Base-by-base conservation (phyloP, 2,888 invertebrate genomes). In the Phyto melanocephala region DNA sequence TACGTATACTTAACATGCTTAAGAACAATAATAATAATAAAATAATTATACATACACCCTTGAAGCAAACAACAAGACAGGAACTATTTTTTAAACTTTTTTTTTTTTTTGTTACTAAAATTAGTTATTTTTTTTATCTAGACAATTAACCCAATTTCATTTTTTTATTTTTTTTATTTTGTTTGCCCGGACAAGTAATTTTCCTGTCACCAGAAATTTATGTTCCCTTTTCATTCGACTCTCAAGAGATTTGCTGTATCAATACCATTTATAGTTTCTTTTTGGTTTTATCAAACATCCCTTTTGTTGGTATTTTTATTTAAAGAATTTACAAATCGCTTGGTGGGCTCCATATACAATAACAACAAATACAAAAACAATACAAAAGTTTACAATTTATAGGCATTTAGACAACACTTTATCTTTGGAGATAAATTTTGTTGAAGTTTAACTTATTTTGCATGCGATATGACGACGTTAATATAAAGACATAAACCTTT, bases 381-480 rank as follows among this genome's bases (percentile, higher is more conserved):
- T 40, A 62, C 52, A 54, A 63, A 22, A 42, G 28, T 20, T 56
- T 47, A 15, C 54, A 74, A 65, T 20, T 50, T 28, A 10, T 65
- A 65, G 35, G 45, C 54, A 56, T 65, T 47, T 45, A 63, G 56
- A 37, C 56, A 33, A 45, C 35, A 54, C 45, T 22, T 8, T 22
- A 74, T 74, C 54, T 35, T 54, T 42, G 20, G 15, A 15, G 45
- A 75, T 75, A 75, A 75, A 75, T 65, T 56, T 17, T 65, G 2
- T 65, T 65, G n/a, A n/a, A n/a, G n/a, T n/a, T n/a, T n/a, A n/a
- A n/a, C n/a, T n/a, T n/a, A n/a, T n/a, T n/a, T n/a, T n/a, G n/a
- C n/a, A n/a, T n/a, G n/a, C n/a, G n/a, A n/a, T n/a, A n/a, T n/a
- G n/a, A n/a, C n/a, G n/a, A n/a, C n/a, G n/a, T n/a, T n/a, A n/a